A percentile compares a stretch with the other conserved stretches of the same genome.
phyloP scores from a whole-genome alignment of 2,113 vertebrate genomes.

The Ginglymostoma cirratum region DNA sequence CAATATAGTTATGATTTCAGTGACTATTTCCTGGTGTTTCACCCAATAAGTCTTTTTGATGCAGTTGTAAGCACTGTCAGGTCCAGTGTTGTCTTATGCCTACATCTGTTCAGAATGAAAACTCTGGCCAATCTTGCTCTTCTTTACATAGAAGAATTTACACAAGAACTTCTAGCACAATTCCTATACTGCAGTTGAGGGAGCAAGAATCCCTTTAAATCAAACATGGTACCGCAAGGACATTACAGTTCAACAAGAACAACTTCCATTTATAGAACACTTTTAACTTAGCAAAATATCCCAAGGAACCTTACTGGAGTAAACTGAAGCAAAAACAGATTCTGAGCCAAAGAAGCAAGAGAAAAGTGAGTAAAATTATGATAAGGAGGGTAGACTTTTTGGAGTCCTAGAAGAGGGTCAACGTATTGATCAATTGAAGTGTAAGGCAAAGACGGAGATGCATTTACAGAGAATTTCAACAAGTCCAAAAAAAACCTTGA shows the following conservation, averaged over 20 bases:
- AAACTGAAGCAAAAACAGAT: not conserved
- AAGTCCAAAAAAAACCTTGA: not conserved
- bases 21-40: not conserved
- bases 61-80: not conserved
- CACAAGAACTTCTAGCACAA: not conserved
- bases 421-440: not conserved
- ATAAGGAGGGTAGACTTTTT: not conserved
- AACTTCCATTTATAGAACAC: not conserved
- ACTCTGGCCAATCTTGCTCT: not conserved
- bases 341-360: not conserved
- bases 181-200: not conserved
- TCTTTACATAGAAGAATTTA: not conserved
- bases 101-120: not conserved
- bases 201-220: not conserved
- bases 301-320: not conserved
- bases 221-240: not conserved
- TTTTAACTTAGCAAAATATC: not conserved
- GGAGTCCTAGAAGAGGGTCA: not conserved
- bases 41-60: not conserved
- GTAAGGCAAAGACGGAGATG: not conserved
- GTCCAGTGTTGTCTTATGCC: not conserved
- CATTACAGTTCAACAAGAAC: not conserved
- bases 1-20: not conserved
- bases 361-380: not conserved
- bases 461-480: not conserved